These are phyloP conservation scores for Drosophila ezoana DNA, from an alignment of 2,888 invertebrate species.

Conservation along the genomic window DNA sequence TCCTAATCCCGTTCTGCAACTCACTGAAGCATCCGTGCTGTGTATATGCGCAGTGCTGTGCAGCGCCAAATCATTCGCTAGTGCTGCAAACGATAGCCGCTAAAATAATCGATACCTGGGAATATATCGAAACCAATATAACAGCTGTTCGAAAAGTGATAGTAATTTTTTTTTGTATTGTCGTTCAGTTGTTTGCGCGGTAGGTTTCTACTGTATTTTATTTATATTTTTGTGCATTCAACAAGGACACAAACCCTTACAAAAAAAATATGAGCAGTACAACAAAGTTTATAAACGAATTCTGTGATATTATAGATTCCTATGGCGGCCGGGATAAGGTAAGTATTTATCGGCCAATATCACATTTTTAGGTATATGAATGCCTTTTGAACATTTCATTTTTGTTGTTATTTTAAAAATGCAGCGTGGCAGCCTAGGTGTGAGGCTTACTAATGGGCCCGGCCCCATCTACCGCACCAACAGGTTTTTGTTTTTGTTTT, in stretches of 20 bases:
- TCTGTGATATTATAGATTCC: constrained; percentile 90
- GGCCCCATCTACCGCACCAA: constrained; percentile 32
- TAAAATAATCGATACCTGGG: constrained; percentile 18
- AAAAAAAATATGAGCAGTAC: constrained; percentile 60
- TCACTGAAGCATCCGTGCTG: constrained; percentile 40
- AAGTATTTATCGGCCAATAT: constrained; percentile 58
- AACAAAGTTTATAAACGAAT: constrained; percentile 85
- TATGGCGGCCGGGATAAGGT: constrained; percentile 95
- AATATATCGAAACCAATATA: constrained; percentile 9
- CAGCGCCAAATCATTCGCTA: constrained; percentile 12
- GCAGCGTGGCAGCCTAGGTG: constrained; percentile 53
- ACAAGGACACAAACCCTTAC: neutral
- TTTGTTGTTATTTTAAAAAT: constrained; percentile 20
- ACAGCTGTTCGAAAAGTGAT: constrained; percentile 51
- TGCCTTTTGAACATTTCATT: neutral
- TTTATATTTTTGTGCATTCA: constrained; percentile 5
- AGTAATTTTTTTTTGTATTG: constrained; percentile 32
- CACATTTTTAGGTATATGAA: neutral
- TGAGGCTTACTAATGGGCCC: constrained; percentile 3
- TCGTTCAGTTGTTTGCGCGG: constrained; percentile 36
- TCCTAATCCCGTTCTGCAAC: constrained; percentile 72
- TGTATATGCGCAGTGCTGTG: constrained; percentile 39
- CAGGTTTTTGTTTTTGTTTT: constrained; percentile 55
- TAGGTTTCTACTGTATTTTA: constrained; percentile 6
- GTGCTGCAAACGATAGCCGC: constrained; percentile 45